These are phyloP conservation scores for Indri indri DNA, from an alignment of 2,113 vertebrate species.

Conservation along the genomic window DNA sequence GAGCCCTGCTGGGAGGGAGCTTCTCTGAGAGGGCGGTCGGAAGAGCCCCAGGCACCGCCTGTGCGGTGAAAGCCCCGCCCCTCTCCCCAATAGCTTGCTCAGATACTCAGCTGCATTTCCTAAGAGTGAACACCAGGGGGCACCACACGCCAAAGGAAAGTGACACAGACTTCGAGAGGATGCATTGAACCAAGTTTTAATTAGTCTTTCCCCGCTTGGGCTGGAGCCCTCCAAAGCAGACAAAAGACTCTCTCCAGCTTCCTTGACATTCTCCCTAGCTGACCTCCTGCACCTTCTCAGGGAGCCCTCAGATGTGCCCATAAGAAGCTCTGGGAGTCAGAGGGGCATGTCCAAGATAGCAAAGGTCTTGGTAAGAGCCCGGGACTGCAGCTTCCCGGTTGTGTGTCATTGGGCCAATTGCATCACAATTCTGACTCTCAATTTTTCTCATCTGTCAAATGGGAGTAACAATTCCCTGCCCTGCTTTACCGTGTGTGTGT, in stretches of 20 bases:
- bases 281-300: neutral
- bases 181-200: accelerated
- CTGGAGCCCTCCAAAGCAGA: neutral
- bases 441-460: neutral
- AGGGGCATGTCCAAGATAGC: neutral
- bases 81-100: accelerated
- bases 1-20: neutral
- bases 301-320: neutral
- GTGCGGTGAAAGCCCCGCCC: accelerated
- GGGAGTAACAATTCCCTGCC: neutral
- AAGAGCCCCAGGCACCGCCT: neutral
- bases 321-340: neutral
- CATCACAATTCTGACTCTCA: neutral
- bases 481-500: neutral
- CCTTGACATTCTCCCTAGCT: neutral
- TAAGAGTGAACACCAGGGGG: conserved; percentile 42
- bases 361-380: neutral
- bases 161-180: accelerated
- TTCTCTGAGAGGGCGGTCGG: neutral
- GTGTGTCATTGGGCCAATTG: neutral
- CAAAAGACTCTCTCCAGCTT: neutral
- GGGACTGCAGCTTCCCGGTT: neutral
- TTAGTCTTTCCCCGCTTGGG: accelerated
- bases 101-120: neutral
- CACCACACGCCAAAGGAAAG: conserved; percentile 29